Evolutionary conservation across 2,113 vertebrate genomes (phyloP).

Genomic region (Ictidomys tridecemlineatus): DNA sequence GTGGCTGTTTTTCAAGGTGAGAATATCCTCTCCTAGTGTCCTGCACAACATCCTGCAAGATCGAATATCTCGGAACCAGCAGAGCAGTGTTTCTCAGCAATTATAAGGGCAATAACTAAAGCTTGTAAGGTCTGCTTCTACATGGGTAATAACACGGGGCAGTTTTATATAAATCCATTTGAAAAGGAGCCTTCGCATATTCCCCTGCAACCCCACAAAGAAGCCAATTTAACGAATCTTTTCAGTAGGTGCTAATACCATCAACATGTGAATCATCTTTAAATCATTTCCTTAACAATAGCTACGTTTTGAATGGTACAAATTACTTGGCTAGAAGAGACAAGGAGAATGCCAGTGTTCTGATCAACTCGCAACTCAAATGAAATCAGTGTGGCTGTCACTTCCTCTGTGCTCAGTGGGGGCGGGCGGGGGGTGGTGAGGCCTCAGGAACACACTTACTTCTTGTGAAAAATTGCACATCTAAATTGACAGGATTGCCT

Average conservation of each 20-base stretch:
- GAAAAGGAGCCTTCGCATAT: neutral
- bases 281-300: conserved; percentile 80
- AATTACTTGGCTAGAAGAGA: conserved; percentile 74
- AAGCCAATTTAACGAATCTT: conserved; percentile 70
- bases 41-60: conserved; percentile 16
- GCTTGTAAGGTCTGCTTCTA: neutral
- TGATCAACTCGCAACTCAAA: conserved; percentile 45
- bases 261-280: conserved; percentile 77
- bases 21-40: neutral
- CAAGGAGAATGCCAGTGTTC: neutral
- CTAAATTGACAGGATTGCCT: neutral
- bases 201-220: conserved; percentile 42
- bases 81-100: neutral
- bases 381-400: neutral
- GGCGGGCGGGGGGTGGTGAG: neutral
- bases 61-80: neutral
- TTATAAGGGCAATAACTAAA: neutral
- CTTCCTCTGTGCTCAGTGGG: neutral
- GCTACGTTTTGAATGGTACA: conserved; percentile 73
- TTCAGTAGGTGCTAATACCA: conserved; percentile 79
- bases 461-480: conserved; percentile 5
- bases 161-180: conserved; percentile 45
- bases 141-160: neutral
- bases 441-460: neutral
- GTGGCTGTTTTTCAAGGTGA: neutral